Conservation (phyloP, 2,797 vertebrate genomes). For the Amblyraja radiata region DNA sequence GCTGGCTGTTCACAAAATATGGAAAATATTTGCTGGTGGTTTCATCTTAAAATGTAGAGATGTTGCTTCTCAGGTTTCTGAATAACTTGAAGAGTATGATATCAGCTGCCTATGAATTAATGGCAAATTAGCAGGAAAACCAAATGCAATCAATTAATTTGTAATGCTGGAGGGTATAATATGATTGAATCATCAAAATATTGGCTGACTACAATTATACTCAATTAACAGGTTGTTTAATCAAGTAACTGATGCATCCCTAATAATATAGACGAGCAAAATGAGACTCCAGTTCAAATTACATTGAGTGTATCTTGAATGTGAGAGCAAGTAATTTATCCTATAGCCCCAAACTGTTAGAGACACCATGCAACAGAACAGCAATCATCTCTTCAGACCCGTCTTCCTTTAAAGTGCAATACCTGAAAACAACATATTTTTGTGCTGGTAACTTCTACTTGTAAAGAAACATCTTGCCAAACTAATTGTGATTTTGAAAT, state of each 20-base stretch:
- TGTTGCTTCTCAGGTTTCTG: background rate
- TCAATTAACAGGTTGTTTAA: slow-evolving; percentile 34
- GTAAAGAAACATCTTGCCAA: background rate
- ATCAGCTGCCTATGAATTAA: slow-evolving; percentile 30
- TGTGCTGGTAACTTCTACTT: no score
- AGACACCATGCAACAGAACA: background rate
- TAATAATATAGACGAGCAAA: slow-evolving; percentile 13
- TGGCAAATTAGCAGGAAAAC: slow-evolving; percentile 16
- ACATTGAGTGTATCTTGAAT: background rate
- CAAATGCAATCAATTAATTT: slow-evolving; percentile 37
- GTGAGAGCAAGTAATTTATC: background rate
- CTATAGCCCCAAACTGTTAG: background rate
- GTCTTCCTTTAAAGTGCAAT: background rate
- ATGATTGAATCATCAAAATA: slow-evolving; percentile 26
- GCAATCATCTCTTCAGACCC: background rate
- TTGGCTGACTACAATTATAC: slow-evolving; percentile 6
- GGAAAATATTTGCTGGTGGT: background rate
- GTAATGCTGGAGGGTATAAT: slow-evolving; percentile 29
- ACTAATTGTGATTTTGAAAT: background rate
- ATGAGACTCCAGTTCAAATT: slow-evolving; percentile 29
- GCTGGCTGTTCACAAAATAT: background rate
- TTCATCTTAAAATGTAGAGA: background rate
- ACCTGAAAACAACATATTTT: background rate
- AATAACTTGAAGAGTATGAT: background rate
- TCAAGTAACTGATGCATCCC: slow-evolving; percentile 31